Conservation (phyloP, 2,888 invertebrate genomes). For the Phasia obesa region DNA sequence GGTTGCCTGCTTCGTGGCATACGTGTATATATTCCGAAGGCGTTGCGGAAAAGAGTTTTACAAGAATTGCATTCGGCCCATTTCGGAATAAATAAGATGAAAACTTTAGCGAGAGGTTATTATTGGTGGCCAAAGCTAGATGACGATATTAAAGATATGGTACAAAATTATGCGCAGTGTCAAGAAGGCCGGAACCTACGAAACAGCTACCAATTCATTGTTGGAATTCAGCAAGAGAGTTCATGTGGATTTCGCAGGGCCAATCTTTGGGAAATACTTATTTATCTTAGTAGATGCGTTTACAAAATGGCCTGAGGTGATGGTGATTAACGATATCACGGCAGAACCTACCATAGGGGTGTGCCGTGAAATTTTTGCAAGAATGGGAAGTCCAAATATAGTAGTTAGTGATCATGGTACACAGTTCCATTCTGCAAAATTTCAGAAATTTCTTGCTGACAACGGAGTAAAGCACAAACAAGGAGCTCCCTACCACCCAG, state of each 20-base stretch:
- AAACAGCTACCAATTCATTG: background rate
- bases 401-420: background rate
- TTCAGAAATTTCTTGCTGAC: background rate
- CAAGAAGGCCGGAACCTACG: slow-evolving; percentile 9
- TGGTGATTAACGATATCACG: slow-evolving; percentile 39
- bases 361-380: slow-evolving; percentile 62
- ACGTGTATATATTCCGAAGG: slow-evolving; percentile 63
- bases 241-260: slow-evolving; percentile 59
- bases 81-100: slow-evolving; percentile 49
- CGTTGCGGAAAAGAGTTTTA: slow-evolving; percentile 1
- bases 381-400: slow-evolving; percentile 8
- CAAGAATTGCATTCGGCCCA: slow-evolving; percentile 56
- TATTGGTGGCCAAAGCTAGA: slow-evolving; percentile 63
- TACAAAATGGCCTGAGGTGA: slow-evolving; percentile 71
- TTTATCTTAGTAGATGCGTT: slow-evolving; percentile 42
- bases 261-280: slow-evolving; percentile 30
- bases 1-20: slow-evolving; percentile 45
- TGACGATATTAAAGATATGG: slow-evolving; percentile 10
- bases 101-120: slow-evolving; percentile 62
- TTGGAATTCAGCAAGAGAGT: slow-evolving; percentile 46
- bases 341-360: slow-evolving; percentile 58
- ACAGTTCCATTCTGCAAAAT: background rate
- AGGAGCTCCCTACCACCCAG: slow-evolving; percentile 15
- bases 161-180: slow-evolving; percentile 58
- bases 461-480: background rate